A percentile compares a stretch with the other conserved stretches of the same genome.
Evolutionary conservation across 2,888 invertebrate genomes (phyloP).

Genomic region (Mythimna impura): DNA sequence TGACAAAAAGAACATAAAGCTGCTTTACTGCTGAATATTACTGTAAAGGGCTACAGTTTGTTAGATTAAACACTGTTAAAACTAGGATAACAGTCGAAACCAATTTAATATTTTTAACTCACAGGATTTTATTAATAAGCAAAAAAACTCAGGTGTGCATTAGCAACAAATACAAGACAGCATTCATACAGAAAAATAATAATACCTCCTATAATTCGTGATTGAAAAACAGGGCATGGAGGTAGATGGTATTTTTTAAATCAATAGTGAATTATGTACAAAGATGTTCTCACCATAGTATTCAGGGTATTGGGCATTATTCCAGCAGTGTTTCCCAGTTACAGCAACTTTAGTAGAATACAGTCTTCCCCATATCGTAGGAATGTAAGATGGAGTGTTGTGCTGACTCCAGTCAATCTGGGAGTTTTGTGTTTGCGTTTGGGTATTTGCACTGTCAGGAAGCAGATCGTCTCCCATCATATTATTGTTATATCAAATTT

Average conservation of each 20-base stretch:
- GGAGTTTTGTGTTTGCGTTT: slow-evolving; percentile 88
- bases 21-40: not conserved
- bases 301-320: slow-evolving; percentile 73
- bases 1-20: not conserved
- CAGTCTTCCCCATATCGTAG: slow-evolving; percentile 89
- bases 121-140: no score
- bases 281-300: slow-evolving; percentile 79
- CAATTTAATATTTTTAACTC: not conserved
- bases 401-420: slow-evolving; percentile 87
- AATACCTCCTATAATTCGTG: not conserved
- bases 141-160: not conserved
- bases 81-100: not conserved
- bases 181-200: not conserved
- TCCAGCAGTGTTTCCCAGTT: slow-evolving; percentile 81
- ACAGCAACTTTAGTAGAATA: slow-evolving; percentile 82
- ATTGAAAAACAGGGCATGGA: slow-evolving; percentile 1
- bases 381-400: slow-evolving; percentile 81
- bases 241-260: slow-evolving; percentile 27
- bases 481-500: slow-evolving; percentile 9
- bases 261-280: not conserved
- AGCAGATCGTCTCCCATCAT: slow-evolving; percentile 80
- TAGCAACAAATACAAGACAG: not conserved
- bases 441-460: slow-evolving; percentile 78
- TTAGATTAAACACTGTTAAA: not conserved
- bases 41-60: not conserved